A percentile compares a stretch with the other conserved stretches of the same genome.
These are phyloP conservation scores for Ricordea florida DNA, from an alignment of 92 coral and sea anemone genomes.

Conservation along the genomic window DNA sequence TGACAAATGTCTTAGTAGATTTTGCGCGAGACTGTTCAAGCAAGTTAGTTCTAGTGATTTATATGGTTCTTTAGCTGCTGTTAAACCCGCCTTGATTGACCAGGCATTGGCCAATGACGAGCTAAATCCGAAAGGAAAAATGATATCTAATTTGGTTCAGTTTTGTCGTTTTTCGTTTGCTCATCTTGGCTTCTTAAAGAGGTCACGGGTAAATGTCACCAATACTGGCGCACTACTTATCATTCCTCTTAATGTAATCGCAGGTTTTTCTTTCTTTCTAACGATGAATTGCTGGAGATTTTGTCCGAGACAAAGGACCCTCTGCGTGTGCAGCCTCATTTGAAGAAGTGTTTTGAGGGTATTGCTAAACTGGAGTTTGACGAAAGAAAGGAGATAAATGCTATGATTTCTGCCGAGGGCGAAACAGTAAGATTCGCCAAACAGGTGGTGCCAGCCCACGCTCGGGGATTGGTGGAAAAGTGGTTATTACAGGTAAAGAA, in stretches of 20 bases:
- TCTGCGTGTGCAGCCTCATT: conserved; percentile 95
- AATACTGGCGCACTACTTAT: neutral
- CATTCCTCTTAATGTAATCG: neutral
- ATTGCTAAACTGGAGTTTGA: conserved; percentile 91
- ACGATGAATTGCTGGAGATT: conserved; percentile 94
- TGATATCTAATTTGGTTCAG: too few species aligned
- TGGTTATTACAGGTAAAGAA: conserved; percentile 85
- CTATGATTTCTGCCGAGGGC: conserved; percentile 97
- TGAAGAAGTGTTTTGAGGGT: conserved; percentile 98
- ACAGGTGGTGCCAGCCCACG: conserved; percentile 84
- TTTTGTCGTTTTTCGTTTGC: too few species aligned
- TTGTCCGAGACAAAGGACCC: conserved; percentile 98
- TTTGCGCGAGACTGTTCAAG: too few species aligned
- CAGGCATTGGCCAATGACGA: too few species aligned
- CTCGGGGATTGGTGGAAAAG: conserved; percentile 94
- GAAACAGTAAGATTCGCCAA: conserved; percentile 80
- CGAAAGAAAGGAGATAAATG: conserved; percentile 81
- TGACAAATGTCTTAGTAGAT: too few species aligned
- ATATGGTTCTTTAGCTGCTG: too few species aligned
- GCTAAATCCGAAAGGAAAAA: too few species aligned
- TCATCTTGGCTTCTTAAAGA: too few species aligned
- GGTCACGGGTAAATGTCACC: too few species aligned
- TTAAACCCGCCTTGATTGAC: too few species aligned
- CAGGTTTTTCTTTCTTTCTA: conserved; percentile 97
- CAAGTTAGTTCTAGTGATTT: too few species aligned